Evolutionary conservation across 2,888 invertebrate species (phyloP), one percentile per base, ranked within the genome.

Genomic region (Calameuta idolon): DNA sequence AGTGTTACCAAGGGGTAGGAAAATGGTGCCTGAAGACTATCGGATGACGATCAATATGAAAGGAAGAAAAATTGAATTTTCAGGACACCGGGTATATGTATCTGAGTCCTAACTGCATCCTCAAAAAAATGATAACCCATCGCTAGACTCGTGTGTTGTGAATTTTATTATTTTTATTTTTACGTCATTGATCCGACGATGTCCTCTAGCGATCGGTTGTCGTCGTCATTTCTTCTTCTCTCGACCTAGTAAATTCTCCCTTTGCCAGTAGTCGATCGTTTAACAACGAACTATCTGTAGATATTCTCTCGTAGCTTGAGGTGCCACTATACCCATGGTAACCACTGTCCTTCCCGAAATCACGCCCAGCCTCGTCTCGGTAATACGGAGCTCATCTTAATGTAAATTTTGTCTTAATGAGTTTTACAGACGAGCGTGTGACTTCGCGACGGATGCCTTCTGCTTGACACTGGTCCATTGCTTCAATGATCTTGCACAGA

Each of bases 311-410:
- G 85, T 87, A 87, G 87, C 84, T 88, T 88, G 88, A 89, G 89
- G 88, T 90, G 90, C 90, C 91, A 90, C 90, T 90, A 89, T 90
- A 90, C 90, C 89, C 90, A 89, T 88, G 87, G 87, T 89, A 88
- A 87, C 83, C 86, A 85, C 83, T 84, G 85, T 87, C 85, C 82
- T 83, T 87, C 80, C 81, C 85, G 87, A 89, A 88, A 86, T 89
- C 87, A 87, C 85, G 86, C 85, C 83, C 82, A 82, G 81, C 85
- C 85, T 83, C 33, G 35, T 74, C 34, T 40, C 75, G 69, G 37
- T 69, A 40, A 78, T 73, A 11, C 69, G 79, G 69, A 73, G 76
- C 77, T 71, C 76, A 37, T 76, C 40, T 76, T 69, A 74, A 73
- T 74, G 33, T 77, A 33, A 80, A 81, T 80, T 81, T 78, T 81